Percentiles rank a stretch among this genome's conserved stretches.
Conservation (phyloP, 1,140 invertebrate genomes). For the Papilio xuthus region DNA sequence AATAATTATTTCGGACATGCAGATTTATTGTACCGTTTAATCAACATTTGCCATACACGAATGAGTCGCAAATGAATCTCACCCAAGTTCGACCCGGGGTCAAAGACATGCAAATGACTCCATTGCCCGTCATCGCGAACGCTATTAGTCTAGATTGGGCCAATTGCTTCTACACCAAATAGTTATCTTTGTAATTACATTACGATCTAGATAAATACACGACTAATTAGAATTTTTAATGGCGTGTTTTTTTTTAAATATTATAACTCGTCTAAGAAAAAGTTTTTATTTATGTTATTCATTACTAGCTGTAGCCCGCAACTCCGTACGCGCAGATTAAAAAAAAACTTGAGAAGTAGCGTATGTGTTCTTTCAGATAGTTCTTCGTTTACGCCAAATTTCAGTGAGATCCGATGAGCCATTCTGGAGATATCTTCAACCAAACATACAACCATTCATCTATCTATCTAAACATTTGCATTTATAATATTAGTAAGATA, state of each 20-base stretch:
- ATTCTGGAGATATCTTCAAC: no score
- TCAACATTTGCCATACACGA: conserved; percentile 39
- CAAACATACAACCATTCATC: no score
- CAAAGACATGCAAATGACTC: conserved; percentile 64
- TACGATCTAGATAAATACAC: conserved; percentile 9
- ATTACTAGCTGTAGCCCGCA: no score
- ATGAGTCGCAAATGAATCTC: conserved; percentile 42
- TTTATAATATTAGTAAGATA: no score
- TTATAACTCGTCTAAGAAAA: no score
- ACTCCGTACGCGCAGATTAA: no score
- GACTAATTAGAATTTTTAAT: neutral
- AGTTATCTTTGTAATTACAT: conserved; percentile 47
- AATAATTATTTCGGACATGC: conserved; percentile 32
- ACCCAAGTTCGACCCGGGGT: conserved; percentile 47
- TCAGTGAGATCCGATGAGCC: no score
- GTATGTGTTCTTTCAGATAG: no score
- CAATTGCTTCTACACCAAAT: conserved; percentile 59
- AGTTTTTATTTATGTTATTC: no score
- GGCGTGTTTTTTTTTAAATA: neutral
- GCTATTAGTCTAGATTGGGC: conserved; percentile 64
- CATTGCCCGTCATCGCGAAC: conserved; percentile 52
- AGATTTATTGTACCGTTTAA: conserved; percentile 45
- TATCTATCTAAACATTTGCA: no score
- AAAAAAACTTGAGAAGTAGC: no score
- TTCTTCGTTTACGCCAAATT: no score